Base-by-base conservation (phyloP, 2,797 vertebrate species). In the Manis crassicaudata region DNA sequence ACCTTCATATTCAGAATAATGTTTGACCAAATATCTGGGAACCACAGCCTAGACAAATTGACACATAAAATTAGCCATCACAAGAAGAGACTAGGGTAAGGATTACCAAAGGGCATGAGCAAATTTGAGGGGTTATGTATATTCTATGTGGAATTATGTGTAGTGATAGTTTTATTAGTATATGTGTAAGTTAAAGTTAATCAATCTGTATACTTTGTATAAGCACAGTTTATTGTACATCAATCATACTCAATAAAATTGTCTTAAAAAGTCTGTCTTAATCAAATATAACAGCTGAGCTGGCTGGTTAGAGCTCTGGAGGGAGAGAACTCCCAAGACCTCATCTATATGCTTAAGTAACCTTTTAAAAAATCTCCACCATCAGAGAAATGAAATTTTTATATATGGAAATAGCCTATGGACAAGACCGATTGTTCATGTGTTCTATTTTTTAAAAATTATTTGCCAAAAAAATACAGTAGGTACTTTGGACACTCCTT, bases 371-470 rank as follows among this genome's bases (percentile, higher is more conserved):
- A 70, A 13, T 17, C 6, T 10, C 10, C 18, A 14, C 9, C 21
- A n/a, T 18, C 27, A 63, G 32, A 90, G 50, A 86, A 86, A 52
- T 50, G 14, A 54, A 76, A 76, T 37, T 75, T 95, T 93, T 62
- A 50, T 5, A 0, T 21, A 56, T 18, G n/a, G 79, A 80, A 67
- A 75, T 89, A 63, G 80, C n/a, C n/a, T n/a, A 18, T 73, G 72
- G 40, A 76, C 14, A n/a, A 58, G n/a, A 63, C 54, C 63, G 32
- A 88, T 50, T 32, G 50, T 68, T 70, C 32, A 52, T 5, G 50
- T 20, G 14, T 73, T 90, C 62, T 82, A 43, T 13, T 23, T 77
- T 95, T 75, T 32, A 83, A 70, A 84, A 88, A 70, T 70, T 23
- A 1, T 9, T 50, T 10, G 13, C 13, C 92, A 17, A 65, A 50